phyloP scores from a whole-genome alignment of 2,113 vertebrate species.

The Chlorocebus sabaeus region DNA sequence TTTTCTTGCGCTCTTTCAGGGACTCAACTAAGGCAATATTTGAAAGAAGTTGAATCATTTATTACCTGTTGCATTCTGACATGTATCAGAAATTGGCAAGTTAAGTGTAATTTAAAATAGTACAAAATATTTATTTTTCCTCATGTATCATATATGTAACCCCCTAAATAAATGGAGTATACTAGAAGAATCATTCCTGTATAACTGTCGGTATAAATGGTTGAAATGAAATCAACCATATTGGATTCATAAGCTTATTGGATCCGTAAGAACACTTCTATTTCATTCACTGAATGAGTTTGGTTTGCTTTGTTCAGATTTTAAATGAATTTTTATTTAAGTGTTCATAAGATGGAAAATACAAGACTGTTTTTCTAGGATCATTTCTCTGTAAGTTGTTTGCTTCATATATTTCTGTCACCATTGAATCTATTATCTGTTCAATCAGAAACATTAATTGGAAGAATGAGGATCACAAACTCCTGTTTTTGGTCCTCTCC shows the following conservation, averaged over 20 bases:
- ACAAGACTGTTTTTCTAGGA: neutral
- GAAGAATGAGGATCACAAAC: neutral
- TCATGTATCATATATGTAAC: neutral
- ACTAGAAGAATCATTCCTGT: neutral
- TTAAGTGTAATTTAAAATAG: neutral
- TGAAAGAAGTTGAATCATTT: neutral
- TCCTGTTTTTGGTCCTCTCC: neutral
- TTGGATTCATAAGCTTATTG: neutral
- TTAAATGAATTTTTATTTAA: slow-evolving; percentile 4
- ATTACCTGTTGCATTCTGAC: neutral
- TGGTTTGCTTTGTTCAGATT: neutral
- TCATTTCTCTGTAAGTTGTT: neutral
- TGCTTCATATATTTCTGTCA: neutral
- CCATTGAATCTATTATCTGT: neutral
- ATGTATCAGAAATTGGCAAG: neutral
- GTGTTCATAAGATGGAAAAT: neutral
- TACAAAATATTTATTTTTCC: neutral
- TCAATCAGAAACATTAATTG: neutral
- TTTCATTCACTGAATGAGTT: neutral
- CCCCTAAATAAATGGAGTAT: neutral
- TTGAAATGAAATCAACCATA: neutral
- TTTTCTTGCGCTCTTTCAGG: no score
- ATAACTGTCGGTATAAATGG: neutral
- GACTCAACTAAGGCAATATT: neutral
- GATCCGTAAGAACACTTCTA: neutral